Base-by-base conservation (phyloP, 1,140 invertebrate species). In the Bombus pyrosoma region DNA sequence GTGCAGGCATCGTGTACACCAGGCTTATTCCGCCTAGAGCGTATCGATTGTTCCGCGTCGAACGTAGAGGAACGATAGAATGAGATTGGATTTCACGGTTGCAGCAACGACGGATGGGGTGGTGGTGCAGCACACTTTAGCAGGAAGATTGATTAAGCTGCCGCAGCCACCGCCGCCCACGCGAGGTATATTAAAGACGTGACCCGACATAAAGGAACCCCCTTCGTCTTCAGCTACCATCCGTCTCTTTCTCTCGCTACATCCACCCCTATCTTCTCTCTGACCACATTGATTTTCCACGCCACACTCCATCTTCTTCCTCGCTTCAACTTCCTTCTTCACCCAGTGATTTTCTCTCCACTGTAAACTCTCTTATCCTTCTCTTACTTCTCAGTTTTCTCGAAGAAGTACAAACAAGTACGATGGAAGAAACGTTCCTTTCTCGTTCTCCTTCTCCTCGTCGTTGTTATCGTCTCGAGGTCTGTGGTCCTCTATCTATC, bases 171-270 rank as follows among this genome's bases (percentile, higher is more conserved):
- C 83, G 78, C 81, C 88, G 64, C 89, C 83, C 85, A 87, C 87
- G 87, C 90, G 81, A 84, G 86, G 75, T 93, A 91, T 94, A 94
- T 94, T 94, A 94, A 94, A 94, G 91, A 95, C 93, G 94, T 94
- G 94, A 94, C 94, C 92, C 87, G 90, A 92, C 93, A 93, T 92
- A 93, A 93, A 91, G 90, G 81, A 86, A 68, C 64, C 75, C 59
- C 62, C 41, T 80, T 77, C 62, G 76, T 80, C 85, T 86, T 85
- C 79, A 39, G 59, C 43, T 64, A 64, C 62, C 47, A 86, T 91
- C 85, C 88, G 37, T 80, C 69, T 83, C 73, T 66, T 39, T 73
- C 57, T 83, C 81, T 66, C 57, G 32, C 41, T 25, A 59, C 66
- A 39, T 53, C 71, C 74, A 74, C 80, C 53, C 64, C 83, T 85